phyloP scores from a whole-genome alignment of 2,113 vertebrate genomes.

The Oryzias woworae region DNA sequence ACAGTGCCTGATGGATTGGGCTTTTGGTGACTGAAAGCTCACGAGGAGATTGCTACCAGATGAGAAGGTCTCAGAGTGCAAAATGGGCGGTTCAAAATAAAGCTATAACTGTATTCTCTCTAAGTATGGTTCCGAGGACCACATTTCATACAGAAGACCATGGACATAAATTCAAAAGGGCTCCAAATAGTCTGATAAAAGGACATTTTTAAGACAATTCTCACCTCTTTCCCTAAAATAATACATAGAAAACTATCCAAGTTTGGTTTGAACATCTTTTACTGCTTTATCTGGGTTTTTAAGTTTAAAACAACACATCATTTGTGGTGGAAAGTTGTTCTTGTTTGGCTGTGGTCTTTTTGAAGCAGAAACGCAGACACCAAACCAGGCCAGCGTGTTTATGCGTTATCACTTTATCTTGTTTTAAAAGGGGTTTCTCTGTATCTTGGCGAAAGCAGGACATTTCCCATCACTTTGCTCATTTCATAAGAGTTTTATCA shows the following conservation, averaged over 20 bases:
- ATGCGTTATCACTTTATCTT: not conserved
- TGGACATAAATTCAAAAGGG: slow-evolving; percentile 12
- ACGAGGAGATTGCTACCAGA: slow-evolving; percentile 79
- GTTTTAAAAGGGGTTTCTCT: not conserved
- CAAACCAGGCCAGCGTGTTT: not conserved
- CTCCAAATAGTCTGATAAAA: slow-evolving; percentile 30
- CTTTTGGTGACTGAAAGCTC: slow-evolving; percentile 75
- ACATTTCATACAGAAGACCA: slow-evolving; percentile 48
- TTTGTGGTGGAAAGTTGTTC: not conserved
- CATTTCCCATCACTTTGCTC: not conserved
- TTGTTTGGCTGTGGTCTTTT: not conserved
- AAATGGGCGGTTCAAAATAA: slow-evolving; percentile 53
- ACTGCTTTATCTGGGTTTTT: not conserved
- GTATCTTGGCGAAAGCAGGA: not conserved
- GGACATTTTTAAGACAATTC: slow-evolving; percentile 11
- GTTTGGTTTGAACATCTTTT: too few species aligned
- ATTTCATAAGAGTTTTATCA: not conserved
- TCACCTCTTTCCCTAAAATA: slow-evolving; percentile 29
- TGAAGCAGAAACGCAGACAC: not conserved
- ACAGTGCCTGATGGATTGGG: slow-evolving; percentile 78
- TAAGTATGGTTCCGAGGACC: slow-evolving; percentile 29
- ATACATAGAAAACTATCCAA: slow-evolving; percentile 8
- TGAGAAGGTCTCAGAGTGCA: slow-evolving; percentile 75
- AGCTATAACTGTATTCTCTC: slow-evolving; percentile 47
- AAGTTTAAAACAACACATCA: slow-evolving; percentile 4